Conservation (phyloP, 2,888 invertebrate genomes). For the Ethmia dodecea region DNA sequence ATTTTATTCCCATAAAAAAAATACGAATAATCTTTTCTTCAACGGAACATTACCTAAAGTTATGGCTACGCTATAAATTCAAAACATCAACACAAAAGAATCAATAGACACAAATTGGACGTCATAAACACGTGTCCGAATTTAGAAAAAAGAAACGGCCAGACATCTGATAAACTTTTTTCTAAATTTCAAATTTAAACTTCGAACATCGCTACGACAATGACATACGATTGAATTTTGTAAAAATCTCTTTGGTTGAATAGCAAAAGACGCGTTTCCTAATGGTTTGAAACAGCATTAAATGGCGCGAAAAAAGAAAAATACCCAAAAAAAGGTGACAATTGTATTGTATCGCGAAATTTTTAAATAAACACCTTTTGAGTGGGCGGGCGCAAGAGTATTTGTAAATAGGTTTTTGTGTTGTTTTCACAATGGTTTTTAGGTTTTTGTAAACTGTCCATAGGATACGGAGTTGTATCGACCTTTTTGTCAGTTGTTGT, state of each 20-base stretch:
- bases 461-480: too few relatives aligned
- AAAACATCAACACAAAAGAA: slow-evolving; percentile 40
- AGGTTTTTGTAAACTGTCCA: too few relatives aligned
- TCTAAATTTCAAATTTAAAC: slow-evolving; percentile 13
- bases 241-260: slow-evolving; percentile 21
- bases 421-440: slow-evolving; percentile 41
- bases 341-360: slow-evolving; percentile 59
- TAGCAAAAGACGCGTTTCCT: slow-evolving; percentile 18
- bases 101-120: slow-evolving; percentile 68
- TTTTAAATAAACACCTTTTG: slow-evolving; percentile 77
- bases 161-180: slow-evolving; percentile 11
- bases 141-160: slow-evolving; percentile 38
- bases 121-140: slow-evolving; percentile 63
- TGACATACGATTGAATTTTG: slow-evolving; percentile 9
- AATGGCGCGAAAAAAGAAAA: slow-evolving; percentile 71
- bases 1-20: too few relatives aligned
- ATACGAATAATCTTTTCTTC: background rate
- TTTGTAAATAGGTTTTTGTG: slow-evolving; percentile 74
- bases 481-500: too few relatives aligned
- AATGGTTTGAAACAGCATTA: slow-evolving; percentile 64
- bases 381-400: slow-evolving; percentile 72
- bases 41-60: slow-evolving; percentile 9
- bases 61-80: slow-evolving; percentile 41
- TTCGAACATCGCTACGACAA: slow-evolving; percentile 18
- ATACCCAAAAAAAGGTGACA: slow-evolving; percentile 64